phyloP scores from a whole-genome alignment of 30 jellyfish, hydroid and myxozoan species.

The Catostylus mosaicus region DNA sequence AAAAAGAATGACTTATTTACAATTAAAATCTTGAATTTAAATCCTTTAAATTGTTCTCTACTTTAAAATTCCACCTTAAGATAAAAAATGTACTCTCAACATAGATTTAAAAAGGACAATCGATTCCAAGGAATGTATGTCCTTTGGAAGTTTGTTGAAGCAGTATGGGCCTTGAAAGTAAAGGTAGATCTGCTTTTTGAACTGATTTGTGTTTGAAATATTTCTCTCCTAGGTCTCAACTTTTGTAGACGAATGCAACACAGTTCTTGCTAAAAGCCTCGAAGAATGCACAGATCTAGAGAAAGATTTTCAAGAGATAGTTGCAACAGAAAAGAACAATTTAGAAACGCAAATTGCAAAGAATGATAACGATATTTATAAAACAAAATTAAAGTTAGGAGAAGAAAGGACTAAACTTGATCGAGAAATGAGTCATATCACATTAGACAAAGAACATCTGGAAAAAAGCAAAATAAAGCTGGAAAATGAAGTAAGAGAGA shows the following conservation, averaged over 20 bases:
- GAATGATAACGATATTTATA: slow-evolving; percentile 11
- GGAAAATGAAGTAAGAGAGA: slow-evolving; percentile 43
- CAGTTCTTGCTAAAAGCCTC: slow-evolving; percentile 2
- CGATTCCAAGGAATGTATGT: too few relatives aligned
- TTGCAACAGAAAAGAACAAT: slow-evolving; percentile 25
- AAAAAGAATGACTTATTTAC: too few relatives aligned
- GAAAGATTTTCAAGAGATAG: slow-evolving; percentile 31
- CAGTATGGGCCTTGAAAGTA: too few relatives aligned
- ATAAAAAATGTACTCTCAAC: too few relatives aligned
- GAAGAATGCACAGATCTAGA: slow-evolving; percentile 38
- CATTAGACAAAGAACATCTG: slow-evolving; percentile 55
- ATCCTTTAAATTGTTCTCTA: too few relatives aligned
- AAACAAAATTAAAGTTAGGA: slow-evolving; percentile 28
- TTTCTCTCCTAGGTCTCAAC: slow-evolving; percentile 24
- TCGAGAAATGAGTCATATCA: slow-evolving; percentile 64
- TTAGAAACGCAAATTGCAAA: slow-evolving; percentile 4
- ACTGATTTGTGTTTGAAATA: too few relatives aligned
- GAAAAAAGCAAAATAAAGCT: slow-evolving; percentile 18
- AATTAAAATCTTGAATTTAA: too few relatives aligned
- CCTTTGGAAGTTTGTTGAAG: too few relatives aligned
- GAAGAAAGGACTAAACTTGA: slow-evolving; percentile 61
- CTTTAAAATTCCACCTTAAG: too few relatives aligned
- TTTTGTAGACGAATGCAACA: slow-evolving; percentile 31
- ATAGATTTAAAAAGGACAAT: too few relatives aligned
- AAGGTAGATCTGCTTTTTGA: too few relatives aligned